Evolutionary conservation across 1,140 invertebrate species (phyloP), one percentile per base, ranked within the genome.

Genomic region (Rhopalosiphum padi): DNA sequence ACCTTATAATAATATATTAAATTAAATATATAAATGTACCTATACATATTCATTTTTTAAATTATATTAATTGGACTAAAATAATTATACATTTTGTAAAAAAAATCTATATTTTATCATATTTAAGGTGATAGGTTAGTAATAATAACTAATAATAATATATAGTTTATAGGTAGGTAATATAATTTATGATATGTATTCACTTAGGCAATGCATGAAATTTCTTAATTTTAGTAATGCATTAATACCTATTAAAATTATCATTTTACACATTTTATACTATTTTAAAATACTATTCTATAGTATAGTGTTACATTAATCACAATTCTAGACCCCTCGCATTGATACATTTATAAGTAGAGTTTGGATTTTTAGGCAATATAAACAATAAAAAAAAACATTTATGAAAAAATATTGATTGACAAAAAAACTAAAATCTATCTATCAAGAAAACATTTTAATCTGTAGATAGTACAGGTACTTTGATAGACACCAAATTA

Each of bases 41-140:
- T 43, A 68, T n/a, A n/a, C 30, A 51, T 48, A n/a, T n/a, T 51
- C 1, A 68, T 68, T 90, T 90, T 68, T 21, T 43, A 46, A 68
- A 43, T n/a, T 43, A 68, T 43, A 68, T 90, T 60, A 90, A 90
- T 90, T 68, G 8, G 37, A 68, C 68, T 90, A 90, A 41, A 90
- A 60, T 60, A 90, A 41, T 18, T 60, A 68, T 60, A 89, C 22
- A 90, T 90, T 90, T 68, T 90, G 41, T 55, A 90, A 68, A 90
- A 90, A 55, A 60, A 90, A 60, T 25, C 30, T 41, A 90, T 5
- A 60, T 60, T 35, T 90, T 90, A 90, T 60, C 53, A 43, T 90
- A 43, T 68, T 90, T 41, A 15, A 90, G 51, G 48, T 90, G 37
- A 90, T 55, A 90, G 37, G 53, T 90, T 90, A 90, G 23, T 55